Evolutionary conservation across 2,113 vertebrate genomes (phyloP).

Genomic region (Xiphophorus maculatus): DNA sequence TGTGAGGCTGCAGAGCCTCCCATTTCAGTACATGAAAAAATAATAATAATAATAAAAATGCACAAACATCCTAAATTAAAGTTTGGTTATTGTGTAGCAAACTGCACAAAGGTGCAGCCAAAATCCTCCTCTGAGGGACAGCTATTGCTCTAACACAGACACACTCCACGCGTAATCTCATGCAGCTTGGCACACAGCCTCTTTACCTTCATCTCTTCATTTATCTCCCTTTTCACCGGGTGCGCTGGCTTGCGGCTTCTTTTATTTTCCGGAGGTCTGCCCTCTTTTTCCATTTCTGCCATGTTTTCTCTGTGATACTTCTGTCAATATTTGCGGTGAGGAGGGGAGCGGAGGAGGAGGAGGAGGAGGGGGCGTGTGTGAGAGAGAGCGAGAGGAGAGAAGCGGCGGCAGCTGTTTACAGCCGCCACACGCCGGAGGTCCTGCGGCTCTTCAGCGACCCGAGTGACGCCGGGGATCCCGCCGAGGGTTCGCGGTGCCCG

Average conservation of each 20-base stretch:
- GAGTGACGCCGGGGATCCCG: constrained; percentile 78
- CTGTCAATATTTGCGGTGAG: constrained; percentile 80
- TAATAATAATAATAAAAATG: background rate
- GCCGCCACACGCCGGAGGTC: constrained; percentile 80
- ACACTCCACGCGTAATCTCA: constrained; percentile 75
- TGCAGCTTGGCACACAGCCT: constrained; percentile 62
- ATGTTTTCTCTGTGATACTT: constrained; percentile 87
- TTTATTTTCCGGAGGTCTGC: constrained; percentile 99
- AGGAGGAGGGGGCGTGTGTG: background rate
- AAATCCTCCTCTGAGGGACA: constrained; percentile 74
- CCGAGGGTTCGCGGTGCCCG: constrained; percentile 82
- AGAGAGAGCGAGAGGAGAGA: constrained; percentile 31
- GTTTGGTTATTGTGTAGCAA: constrained; percentile 76
- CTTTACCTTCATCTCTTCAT: constrained; percentile 98
- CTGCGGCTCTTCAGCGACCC: constrained; percentile 74
- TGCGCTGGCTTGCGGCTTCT: constrained; percentile 95
- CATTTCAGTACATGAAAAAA: constrained; percentile 41
- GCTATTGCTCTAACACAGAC: constrained; percentile 74
- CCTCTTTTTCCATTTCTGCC: constrained; percentile 99
- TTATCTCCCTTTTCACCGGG: constrained; percentile 98
- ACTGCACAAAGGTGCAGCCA: constrained; percentile 73
- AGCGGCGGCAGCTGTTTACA: constrained; percentile 79
- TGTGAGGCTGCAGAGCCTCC: constrained; percentile 47
- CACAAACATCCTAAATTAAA: constrained; percentile 65
- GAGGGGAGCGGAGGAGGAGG: constrained; percentile 39